Conservation (phyloP, 2,113 vertebrate genomes). For the Prionailurus bengalensis region DNA sequence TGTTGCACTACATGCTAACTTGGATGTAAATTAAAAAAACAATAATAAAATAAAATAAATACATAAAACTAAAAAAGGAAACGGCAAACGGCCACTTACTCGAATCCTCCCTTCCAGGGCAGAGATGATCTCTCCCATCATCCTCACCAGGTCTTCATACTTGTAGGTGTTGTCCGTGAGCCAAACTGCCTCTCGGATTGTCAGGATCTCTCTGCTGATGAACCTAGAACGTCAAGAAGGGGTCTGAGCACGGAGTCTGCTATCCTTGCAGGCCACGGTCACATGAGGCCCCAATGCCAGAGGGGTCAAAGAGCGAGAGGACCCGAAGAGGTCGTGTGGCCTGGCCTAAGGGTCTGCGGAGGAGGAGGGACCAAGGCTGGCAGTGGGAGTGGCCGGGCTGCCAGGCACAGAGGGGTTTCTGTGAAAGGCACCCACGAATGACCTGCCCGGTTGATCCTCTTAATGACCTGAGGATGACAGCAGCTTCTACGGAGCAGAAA, state of each 20-base stretch:
- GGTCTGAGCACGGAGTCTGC: background rate
- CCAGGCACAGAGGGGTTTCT: background rate
- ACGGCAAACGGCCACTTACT: slow-evolving; percentile 85
- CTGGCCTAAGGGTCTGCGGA: background rate
- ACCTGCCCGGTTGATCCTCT: fast-evolving
- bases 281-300: background rate
- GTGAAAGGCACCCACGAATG: background rate
- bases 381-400: background rate
- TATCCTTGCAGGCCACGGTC: background rate
- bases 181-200: slow-evolving; percentile 98
- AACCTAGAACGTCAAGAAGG: slow-evolving; percentile 84
- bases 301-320: background rate
- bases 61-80: background rate
- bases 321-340: background rate
- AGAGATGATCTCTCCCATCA: slow-evolving; percentile 98
- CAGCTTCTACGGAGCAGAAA: background rate
- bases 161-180: slow-evolving; percentile 99
- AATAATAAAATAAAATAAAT: too few relatives aligned
- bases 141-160: slow-evolving; percentile 98
- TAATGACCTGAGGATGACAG: background rate
- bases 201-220: slow-evolving; percentile 98
- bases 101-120: slow-evolving; percentile 96
- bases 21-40: too few relatives aligned
- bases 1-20: too few relatives aligned
- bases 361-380: background rate